These are phyloP conservation scores for Thunnus maccoyii DNA, from an alignment of 2,113 vertebrate genomes.

Conservation along the genomic window DNA sequence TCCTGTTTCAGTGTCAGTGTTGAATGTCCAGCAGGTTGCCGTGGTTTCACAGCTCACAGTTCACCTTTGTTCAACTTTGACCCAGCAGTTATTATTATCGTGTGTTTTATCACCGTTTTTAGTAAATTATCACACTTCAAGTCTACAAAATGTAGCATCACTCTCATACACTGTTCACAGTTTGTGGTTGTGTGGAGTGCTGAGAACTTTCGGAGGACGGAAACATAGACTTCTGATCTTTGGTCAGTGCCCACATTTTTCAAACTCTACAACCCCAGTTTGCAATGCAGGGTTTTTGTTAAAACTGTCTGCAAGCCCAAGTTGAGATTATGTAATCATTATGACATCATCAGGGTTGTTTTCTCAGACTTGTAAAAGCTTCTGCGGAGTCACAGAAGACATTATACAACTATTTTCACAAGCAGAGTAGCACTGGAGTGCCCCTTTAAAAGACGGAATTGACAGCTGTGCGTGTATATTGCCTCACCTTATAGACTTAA, in stretches of 20 bases:
- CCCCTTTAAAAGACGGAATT: constrained; percentile 35
- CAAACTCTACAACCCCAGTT: background rate
- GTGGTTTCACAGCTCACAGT: too few relatives aligned
- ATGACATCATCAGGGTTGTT: constrained; percentile 14
- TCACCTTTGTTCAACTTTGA: too few relatives aligned
- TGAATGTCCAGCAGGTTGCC: too few relatives aligned
- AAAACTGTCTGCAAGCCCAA: background rate
- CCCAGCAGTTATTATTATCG: background rate
- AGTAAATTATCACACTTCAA: too few relatives aligned
- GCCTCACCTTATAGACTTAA: background rate
- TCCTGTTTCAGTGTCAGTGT: too few relatives aligned
- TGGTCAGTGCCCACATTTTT: constrained; percentile 3
- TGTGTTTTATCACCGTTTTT: background rate
- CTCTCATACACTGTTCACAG: too few relatives aligned
- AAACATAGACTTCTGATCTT: background rate
- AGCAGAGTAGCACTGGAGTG: background rate
- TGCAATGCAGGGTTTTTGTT: background rate
- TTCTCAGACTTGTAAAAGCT: constrained; percentile 10
- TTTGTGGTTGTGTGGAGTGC: too few relatives aligned
- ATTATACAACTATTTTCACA: background rate
- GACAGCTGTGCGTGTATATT: background rate
- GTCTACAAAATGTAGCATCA: too few relatives aligned
- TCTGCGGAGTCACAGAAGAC: constrained; percentile 10
- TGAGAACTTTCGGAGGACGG: too few relatives aligned
- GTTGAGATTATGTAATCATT: background rate